Evolutionary conservation across 2,113 vertebrate species (phyloP).

Genomic region (Entomyzon cyanotis): DNA sequence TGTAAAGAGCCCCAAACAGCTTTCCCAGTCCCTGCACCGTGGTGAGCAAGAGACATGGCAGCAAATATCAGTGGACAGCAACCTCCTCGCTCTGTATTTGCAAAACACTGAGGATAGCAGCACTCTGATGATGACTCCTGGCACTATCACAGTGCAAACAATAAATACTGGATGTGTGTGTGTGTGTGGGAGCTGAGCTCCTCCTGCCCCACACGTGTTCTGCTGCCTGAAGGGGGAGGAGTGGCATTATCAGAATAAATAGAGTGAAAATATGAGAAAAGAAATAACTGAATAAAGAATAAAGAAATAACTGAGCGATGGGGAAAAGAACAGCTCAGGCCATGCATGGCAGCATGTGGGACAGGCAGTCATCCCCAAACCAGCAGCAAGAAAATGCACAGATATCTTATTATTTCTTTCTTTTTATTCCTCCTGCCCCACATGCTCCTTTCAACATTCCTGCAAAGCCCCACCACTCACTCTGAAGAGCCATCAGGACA

Average conservation of each 20-base stretch:
- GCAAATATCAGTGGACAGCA: not conserved
- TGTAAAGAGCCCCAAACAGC: not conserved
- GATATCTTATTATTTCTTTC: not conserved
- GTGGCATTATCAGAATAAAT: not conserved
- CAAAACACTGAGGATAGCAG: not conserved
- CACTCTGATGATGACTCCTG: not conserved
- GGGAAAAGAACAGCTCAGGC: not conserved
- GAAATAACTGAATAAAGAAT: not conserved
- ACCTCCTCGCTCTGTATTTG: not conserved
- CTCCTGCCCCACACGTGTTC: not conserved
- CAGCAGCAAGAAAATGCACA: not conserved
- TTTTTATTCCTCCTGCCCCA: not conserved
- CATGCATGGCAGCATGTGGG: fast-evolving
- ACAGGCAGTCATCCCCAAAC: not conserved
- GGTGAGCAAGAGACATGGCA: not conserved
- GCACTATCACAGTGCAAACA: not conserved
- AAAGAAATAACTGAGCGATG: not conserved
- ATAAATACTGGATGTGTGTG: not conserved
- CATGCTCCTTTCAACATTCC: not conserved
- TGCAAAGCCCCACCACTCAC: not conserved
- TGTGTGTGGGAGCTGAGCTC: not conserved
- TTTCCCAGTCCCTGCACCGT: not conserved
- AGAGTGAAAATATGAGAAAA: not conserved
- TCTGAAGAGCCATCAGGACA: not conserved
- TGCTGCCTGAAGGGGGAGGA: not conserved